Base-by-base conservation (phyloP, 2,797 vertebrate species). In the Liparis tanakae region DNA sequence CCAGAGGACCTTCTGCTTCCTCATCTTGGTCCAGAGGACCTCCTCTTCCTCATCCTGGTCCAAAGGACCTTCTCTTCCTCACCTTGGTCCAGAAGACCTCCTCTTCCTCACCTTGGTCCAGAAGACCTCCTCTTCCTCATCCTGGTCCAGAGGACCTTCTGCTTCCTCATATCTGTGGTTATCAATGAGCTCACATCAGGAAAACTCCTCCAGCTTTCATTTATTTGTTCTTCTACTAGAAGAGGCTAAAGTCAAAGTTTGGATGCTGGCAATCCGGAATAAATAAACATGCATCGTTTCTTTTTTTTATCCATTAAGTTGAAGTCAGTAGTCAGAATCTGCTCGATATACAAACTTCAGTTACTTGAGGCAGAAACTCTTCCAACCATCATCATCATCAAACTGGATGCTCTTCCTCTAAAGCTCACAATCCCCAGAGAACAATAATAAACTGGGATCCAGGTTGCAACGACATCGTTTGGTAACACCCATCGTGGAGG, bases 281-380 rank as follows among this genome's bases (percentile, higher is more conserved):
- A 53, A 18, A 46, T 18, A 51, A 64, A 54, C 51, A 60, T 69
- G 59, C 7, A 46, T 10, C 50, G 43, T 74, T 44, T 74, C n/a
- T 33, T 58, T 64, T 37, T 54, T 58, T 37, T 14, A 50, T 25
- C 7, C 20, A 4, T 8, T 60, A 34, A 10, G 14, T 18, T 59
- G 39, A 41, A 44, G 43, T 44, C 43, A 44, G 44, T n/a, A 18
- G 17, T 18, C 3, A 2, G 17, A 18, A 46, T 46, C 44, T 18
- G 44, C 44, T 18, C 18, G 9, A 18, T 46, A 7, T 10, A 17
- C 8, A 7, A 9, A 10, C 43, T 39, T 63, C 5, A 8, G 43
- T 33, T 10, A 50, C 48, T 39, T 37, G 15, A 25, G 30, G 9
- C 0, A 3, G 44, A 25, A 54, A 67, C 39, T 5, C 17, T 58